Conservation (phyloP, 2,888 invertebrate species). For the Erebia epiphron region DNA sequence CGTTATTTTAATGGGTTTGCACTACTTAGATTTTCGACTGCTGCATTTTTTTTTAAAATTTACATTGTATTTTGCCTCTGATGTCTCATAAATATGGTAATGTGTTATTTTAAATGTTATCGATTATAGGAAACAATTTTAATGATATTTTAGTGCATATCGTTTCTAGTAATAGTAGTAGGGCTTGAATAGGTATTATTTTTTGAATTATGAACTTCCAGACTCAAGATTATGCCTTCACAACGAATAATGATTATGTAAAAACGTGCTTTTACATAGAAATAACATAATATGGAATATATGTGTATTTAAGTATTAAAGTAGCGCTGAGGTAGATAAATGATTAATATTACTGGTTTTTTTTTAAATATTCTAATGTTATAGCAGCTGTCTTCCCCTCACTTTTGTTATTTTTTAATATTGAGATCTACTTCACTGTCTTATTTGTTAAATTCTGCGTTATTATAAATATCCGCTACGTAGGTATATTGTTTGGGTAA, state of each 20-base stretch:
- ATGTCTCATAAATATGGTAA: constrained; percentile 51
- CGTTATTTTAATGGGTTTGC: too few relatives aligned
- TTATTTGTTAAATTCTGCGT: background rate
- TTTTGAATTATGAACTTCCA: constrained; percentile 42
- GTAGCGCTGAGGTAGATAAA: constrained; percentile 29
- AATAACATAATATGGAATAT: constrained; percentile 16
- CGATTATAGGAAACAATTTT: constrained; percentile 47
- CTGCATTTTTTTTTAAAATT: constrained; percentile 15
- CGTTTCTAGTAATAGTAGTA: constrained; percentile 47
- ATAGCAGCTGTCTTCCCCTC: constrained; percentile 8
- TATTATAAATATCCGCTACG: too few relatives aligned
- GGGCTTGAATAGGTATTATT: constrained; percentile 51
- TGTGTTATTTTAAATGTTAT: constrained; percentile 49
- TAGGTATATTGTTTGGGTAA: background rate
- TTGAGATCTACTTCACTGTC: background rate
- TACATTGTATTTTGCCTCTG: constrained; percentile 65
- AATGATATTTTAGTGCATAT: constrained; percentile 51
- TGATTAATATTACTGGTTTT: background rate
- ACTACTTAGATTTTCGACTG: too few relatives aligned
- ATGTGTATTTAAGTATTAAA: constrained; percentile 18
- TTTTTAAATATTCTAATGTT: background rate
- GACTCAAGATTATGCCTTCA: constrained; percentile 42
- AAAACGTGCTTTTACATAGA: constrained; percentile 28
- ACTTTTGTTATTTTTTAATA: background rate
- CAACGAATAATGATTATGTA: constrained; percentile 51